A percentile compares a stretch with the other conserved stretches of the same genome.
Conservation (phyloP, 2,888 invertebrate genomes). For the Idaea biselata region DNA sequence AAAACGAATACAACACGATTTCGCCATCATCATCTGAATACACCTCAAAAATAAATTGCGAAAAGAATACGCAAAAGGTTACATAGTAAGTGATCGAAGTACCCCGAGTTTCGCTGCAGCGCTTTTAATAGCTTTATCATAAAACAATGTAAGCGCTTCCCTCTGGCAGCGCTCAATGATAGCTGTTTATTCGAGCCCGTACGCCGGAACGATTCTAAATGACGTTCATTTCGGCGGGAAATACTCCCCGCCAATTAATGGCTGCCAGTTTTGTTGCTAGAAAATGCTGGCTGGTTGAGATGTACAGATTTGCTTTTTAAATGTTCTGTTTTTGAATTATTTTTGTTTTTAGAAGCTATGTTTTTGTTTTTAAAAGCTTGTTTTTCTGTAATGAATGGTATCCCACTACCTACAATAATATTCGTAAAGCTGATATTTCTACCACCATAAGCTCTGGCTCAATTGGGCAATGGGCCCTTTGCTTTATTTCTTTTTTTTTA, state of each 20-base stretch:
- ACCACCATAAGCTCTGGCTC: too few relatives aligned
- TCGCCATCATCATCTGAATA: too few relatives aligned
- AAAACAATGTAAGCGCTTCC: slow-evolving; percentile 51
- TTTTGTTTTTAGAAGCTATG: not conserved
- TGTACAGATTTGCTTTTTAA: not conserved
- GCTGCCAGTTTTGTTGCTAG: slow-evolving; percentile 41
- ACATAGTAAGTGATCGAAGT: slow-evolving; percentile 26
- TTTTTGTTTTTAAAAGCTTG: not conserved
- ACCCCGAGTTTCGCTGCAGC: slow-evolving; percentile 33
- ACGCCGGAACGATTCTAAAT: slow-evolving; percentile 45
- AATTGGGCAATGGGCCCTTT: too few relatives aligned
- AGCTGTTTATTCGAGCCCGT: slow-evolving; percentile 62
- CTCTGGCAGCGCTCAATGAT: slow-evolving; percentile 56
- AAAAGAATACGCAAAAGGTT: slow-evolving; percentile 19
- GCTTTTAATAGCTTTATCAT: slow-evolving; percentile 57
- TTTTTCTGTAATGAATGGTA: too few relatives aligned
- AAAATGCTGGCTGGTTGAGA: not conserved
- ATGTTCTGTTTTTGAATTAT: not conserved
- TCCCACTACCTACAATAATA: too few relatives aligned
- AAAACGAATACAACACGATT: too few relatives aligned
- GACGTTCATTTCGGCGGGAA: slow-evolving; percentile 65
- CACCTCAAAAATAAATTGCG: too few relatives aligned
- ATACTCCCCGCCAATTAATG: slow-evolving; percentile 42
- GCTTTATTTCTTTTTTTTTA: too few relatives aligned
- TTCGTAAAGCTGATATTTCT: too few relatives aligned